Percentiles rank a stretch among this genome's conserved stretches.
Evolutionary conservation across 2,888 invertebrate species (phyloP).

Genomic region (Ferdinandea cuprea): DNA sequence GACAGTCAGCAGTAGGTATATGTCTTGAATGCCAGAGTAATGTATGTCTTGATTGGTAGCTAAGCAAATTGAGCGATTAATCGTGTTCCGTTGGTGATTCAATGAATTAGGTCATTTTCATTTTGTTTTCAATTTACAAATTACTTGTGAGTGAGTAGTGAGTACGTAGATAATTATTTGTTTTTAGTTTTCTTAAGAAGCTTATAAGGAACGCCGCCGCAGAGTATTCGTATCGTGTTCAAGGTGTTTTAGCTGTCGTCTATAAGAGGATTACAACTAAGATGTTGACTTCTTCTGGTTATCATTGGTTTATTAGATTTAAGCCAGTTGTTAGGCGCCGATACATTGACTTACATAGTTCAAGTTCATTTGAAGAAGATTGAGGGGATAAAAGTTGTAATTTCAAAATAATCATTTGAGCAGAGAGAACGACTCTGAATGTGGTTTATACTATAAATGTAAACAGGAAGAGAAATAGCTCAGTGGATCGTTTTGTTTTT

Average conservation of each 20-base stretch:
- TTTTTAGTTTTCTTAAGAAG: neutral
- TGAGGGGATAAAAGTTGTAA: no score
- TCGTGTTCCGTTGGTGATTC: conserved; percentile 50
- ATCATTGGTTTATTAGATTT: neutral
- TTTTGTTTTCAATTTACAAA: conserved; percentile 20
- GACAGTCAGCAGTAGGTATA: conserved; percentile 55
- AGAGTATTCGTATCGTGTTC: conserved; percentile 1
- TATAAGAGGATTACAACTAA: neutral
- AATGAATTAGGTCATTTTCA: conserved; percentile 62
- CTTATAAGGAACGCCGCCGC: neutral
- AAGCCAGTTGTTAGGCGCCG: neutral
- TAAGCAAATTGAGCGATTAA: conserved; percentile 67
- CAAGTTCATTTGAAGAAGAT: neutral
- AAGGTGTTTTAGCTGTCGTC: conserved; percentile 9
- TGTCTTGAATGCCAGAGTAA: conserved; percentile 67
- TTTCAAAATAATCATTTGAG: no score
- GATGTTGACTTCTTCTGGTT: conserved; percentile 16
- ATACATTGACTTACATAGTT: neutral
- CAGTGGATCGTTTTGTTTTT: no score
- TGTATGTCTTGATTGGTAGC: conserved; percentile 65
- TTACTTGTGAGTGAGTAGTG: no score
- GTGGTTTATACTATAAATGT: no score
- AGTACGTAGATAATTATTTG: neutral
- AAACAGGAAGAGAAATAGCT: no score
- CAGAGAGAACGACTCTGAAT: no score